A percentile compares a stretch with the other conserved stretches of the same genome.
phyloP scores from a whole-genome alignment of 2,797 vertebrate species.

The Scolopax bukidnonensis region DNA sequence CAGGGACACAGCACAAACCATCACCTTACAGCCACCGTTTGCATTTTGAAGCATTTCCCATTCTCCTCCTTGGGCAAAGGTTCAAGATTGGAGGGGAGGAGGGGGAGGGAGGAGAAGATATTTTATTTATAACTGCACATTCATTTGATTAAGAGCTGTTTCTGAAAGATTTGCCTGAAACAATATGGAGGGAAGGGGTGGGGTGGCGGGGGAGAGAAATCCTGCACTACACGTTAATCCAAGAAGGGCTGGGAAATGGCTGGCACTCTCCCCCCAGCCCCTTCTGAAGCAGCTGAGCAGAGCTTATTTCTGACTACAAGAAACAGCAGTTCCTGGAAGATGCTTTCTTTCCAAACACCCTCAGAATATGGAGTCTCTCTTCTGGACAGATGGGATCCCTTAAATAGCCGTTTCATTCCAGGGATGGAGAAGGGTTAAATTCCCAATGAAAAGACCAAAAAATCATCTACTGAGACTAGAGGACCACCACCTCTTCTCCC shows the following conservation, averaged over 20 bases:
- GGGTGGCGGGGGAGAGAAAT: not conserved
- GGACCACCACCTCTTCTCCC: not conserved
- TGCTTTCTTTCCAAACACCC: not conserved
- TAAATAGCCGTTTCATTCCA: not conserved
- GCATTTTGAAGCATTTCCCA: not conserved
- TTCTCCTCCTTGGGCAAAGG: not conserved
- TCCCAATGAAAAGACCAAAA: not conserved
- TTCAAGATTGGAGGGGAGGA: not conserved
- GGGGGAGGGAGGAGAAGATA: not conserved
- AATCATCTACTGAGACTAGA: not conserved
- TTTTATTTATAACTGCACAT: constrained; percentile 48
- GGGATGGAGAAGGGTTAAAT: not conserved
- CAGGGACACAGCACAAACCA: not conserved
- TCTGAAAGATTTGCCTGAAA: constrained; percentile 16
- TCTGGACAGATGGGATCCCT: not conserved
- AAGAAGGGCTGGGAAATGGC: not conserved
- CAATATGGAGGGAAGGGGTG: not conserved
- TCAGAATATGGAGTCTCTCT: not conserved
- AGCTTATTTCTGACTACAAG: not conserved
- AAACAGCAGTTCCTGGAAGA: not conserved
- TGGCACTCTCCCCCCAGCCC: not conserved
- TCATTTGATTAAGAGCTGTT: constrained; percentile 53
- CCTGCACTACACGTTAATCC: not conserved
- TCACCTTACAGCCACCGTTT: fast-evolving
- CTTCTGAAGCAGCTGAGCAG: not conserved